A percentile compares a stretch with the other conserved stretches of the same genome.
Evolutionary conservation across 2,888 invertebrate genomes (phyloP).

Genomic region (Bursaphelenchus okinawaensis): DNA sequence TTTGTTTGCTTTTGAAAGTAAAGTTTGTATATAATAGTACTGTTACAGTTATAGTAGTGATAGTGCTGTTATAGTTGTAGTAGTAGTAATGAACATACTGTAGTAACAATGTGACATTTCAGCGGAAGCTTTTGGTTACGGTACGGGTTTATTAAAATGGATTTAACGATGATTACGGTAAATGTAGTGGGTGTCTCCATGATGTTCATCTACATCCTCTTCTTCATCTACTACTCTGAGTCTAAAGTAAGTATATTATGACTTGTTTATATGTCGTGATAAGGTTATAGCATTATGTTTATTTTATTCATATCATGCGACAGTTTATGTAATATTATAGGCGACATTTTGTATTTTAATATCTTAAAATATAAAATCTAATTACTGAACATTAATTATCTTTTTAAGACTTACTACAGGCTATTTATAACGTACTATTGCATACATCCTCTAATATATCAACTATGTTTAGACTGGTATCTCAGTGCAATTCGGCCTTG

Average conservation of each 20-base stretch:
- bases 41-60: not conserved
- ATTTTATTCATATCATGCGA: no score
- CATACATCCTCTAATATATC: not conserved
- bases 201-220: slow-evolving; percentile 69
- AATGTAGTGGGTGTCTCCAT: slow-evolving; percentile 71
- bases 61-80: slow-evolving; percentile 4
- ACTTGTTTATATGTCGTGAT: not conserved
- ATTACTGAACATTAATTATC: no score
- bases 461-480: slow-evolving; percentile 27
- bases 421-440: no score
- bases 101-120: not conserved
- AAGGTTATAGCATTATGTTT: no score
- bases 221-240: slow-evolving; percentile 71
- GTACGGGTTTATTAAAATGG: slow-evolving; percentile 72
- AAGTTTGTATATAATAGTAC: slow-evolving; percentile 15
- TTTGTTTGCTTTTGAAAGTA: no score
- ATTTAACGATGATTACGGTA: slow-evolving; percentile 71
- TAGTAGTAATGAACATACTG: not conserved
- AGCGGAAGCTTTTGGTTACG: slow-evolving; percentile 72
- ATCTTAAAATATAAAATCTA: no score
- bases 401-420: no score
- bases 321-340: no score
- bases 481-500: slow-evolving; percentile 24
- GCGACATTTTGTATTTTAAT: no score
- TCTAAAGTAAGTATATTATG: slow-evolving; percentile 64